Conservation (phyloP, 1,140 invertebrate genomes). For the Cardiocondyla obscurior region DNA sequence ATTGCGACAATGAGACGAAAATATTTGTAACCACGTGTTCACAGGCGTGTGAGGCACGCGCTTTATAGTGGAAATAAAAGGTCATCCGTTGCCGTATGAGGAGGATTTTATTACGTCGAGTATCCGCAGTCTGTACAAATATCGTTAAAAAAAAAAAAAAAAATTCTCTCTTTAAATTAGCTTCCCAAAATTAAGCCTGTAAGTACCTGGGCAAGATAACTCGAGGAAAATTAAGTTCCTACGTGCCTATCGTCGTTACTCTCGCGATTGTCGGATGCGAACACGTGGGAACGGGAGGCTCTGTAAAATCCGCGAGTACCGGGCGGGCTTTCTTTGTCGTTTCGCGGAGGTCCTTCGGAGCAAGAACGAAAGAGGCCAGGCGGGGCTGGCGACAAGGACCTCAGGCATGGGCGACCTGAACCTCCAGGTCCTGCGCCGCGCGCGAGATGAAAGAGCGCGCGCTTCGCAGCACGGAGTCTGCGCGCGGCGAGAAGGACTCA, state of each 20-base stretch:
- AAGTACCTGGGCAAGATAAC: neutral
- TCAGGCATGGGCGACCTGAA: too few species aligned
- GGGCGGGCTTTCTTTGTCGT: too few species aligned
- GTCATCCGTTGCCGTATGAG: neutral
- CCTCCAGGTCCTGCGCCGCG: slow-evolving; percentile 14
- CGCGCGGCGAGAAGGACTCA: slow-evolving; percentile 67
- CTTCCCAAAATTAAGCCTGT: neutral
- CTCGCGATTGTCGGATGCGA: neutral
- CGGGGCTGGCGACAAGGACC: too few species aligned
- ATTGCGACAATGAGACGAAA: neutral
- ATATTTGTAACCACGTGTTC: neutral
- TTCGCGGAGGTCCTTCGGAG: slow-evolving; percentile 2
- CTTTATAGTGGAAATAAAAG: neutral
- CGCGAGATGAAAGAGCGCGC: slow-evolving; percentile 44
- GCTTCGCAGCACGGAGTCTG: slow-evolving; percentile 68
- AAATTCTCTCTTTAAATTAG: too few species aligned
- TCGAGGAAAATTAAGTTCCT: neutral
- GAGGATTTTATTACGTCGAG: neutral
- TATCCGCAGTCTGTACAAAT: too few species aligned
- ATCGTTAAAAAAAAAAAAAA: too few species aligned
- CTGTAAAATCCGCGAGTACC: too few species aligned
- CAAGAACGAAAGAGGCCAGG: slow-evolving; percentile 42
- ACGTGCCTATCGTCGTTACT: neutral
- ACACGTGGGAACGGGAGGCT: too few species aligned
- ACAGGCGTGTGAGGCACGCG: neutral